phyloP scores from a whole-genome alignment of 2,113 vertebrate genomes.

The Monopterus albus region DNA sequence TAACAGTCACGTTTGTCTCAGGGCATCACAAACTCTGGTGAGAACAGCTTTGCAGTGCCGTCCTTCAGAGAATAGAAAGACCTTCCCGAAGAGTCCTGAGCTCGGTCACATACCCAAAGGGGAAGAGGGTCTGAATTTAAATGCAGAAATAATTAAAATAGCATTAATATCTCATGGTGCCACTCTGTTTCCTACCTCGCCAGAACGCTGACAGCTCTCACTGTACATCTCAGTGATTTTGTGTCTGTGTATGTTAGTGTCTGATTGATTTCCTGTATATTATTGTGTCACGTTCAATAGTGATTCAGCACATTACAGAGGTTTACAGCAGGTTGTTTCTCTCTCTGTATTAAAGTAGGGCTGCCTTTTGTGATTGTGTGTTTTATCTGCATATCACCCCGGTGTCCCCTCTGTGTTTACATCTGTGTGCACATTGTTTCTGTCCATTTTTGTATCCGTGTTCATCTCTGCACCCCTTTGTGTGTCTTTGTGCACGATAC shows the following conservation, averaged over 20 bases:
- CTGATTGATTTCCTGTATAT: constrained; percentile 1
- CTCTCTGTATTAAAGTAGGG: background rate
- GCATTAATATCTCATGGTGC: too few species aligned
- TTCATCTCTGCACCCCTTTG: constrained; percentile 21
- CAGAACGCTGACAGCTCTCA: too few species aligned
- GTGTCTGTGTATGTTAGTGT: background rate
- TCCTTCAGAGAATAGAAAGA: too few species aligned
- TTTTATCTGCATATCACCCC: background rate
- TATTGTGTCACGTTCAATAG: background rate
- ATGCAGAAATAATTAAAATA: too few species aligned
- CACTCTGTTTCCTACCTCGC: too few species aligned
- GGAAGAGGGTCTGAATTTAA: too few species aligned
- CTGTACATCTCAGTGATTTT: too few species aligned
- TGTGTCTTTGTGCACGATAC: constrained; percentile 31
- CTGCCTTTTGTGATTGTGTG: background rate
- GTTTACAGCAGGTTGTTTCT: background rate
- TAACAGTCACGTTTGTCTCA: too few species aligned
- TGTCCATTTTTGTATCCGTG: constrained; percentile 18
- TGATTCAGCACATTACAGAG: background rate
- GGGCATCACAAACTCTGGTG: too few species aligned
- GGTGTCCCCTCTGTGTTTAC: constrained; percentile 4
- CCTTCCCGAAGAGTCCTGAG: too few species aligned
- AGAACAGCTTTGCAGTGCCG: too few species aligned
- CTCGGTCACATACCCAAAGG: too few species aligned
- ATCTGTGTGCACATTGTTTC: constrained; percentile 17